These are phyloP conservation scores for Unio delphinus DNA, from an alignment of 2,888 invertebrate genomes.

Conservation along the genomic window DNA sequence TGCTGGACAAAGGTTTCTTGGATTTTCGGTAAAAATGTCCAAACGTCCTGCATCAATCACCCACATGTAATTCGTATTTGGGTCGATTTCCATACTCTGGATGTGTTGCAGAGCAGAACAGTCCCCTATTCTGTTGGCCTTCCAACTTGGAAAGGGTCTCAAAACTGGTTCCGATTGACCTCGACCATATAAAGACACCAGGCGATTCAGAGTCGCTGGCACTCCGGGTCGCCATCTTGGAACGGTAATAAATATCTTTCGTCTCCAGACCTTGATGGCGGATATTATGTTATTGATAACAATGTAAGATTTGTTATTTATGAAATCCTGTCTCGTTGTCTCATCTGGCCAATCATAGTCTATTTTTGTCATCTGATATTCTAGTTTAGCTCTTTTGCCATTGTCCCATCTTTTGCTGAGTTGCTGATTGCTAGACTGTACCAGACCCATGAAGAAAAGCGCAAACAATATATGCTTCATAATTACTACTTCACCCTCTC, in stretches of 20 bases:
- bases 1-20: constrained; percentile 27
- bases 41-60: constrained; percentile 36
- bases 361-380: constrained; percentile 31
- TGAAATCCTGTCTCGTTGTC: constrained; percentile 11
- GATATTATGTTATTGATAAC: constrained; percentile 37
- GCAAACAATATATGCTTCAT: too few species aligned
- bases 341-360: constrained; percentile 36
- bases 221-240: constrained; percentile 46
- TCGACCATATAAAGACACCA: constrained; percentile 6
- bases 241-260: constrained; percentile 41
- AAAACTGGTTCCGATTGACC: constrained; percentile 7
- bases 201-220: constrained; percentile 31
- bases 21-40: constrained; percentile 8
- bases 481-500: too few species aligned
- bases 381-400: constrained; percentile 3
- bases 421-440: too few species aligned
- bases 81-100: constrained; percentile 39
- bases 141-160: constrained; percentile 29
- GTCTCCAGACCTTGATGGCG: constrained; percentile 39
- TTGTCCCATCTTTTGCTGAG: too few species aligned
- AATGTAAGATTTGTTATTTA: constrained; percentile 21
- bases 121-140: constrained; percentile 22
- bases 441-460: too few species aligned
- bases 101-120: constrained; percentile 32
- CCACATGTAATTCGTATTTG: constrained; percentile 38